These are phyloP conservation scores for Bradypus variegatus DNA, from an alignment of 2,797 vertebrate genomes.

Conservation along the genomic window DNA sequence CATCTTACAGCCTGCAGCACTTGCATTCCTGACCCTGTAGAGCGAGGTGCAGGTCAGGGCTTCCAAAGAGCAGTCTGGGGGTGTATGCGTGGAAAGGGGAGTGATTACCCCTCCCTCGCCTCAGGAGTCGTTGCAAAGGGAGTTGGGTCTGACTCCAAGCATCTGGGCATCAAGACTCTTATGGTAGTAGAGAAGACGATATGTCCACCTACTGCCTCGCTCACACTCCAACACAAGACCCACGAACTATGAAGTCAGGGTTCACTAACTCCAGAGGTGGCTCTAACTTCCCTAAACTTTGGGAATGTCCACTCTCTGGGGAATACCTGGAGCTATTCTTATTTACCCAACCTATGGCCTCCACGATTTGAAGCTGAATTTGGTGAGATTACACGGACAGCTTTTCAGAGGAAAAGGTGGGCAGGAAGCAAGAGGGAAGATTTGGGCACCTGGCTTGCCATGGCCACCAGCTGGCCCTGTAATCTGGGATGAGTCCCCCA, in stretches of 20 bases:
- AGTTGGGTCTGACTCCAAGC: background rate
- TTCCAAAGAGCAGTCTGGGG: background rate
- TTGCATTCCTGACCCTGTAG: too few relatives aligned
- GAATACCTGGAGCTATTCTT: background rate
- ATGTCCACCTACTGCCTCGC: background rate
- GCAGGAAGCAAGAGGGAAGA: background rate
- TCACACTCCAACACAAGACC: fast-evolving
- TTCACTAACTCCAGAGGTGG: background rate
- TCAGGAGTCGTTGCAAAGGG: too few relatives aligned
- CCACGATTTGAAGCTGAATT: background rate
- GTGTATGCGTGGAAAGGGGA: too few relatives aligned
- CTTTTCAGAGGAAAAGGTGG: background rate
- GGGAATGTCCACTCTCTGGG: background rate
- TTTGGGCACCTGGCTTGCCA: background rate
- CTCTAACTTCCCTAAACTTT: background rate
- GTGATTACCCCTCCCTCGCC: too few relatives aligned
- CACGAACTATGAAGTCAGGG: background rate
- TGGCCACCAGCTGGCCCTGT: background rate
- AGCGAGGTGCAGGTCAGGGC: fast-evolving
- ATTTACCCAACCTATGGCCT: background rate
- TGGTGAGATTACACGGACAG: background rate
- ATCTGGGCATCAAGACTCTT: background rate
- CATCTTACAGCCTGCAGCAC: background rate
- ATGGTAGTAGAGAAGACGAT: fast-evolving
- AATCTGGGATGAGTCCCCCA: background rate